A percentile compares a stretch with the other conserved stretches of the same genome.
Evolutionary conservation across 2,888 invertebrate species (phyloP).

Genomic region (Odontothrips loti): DNA sequence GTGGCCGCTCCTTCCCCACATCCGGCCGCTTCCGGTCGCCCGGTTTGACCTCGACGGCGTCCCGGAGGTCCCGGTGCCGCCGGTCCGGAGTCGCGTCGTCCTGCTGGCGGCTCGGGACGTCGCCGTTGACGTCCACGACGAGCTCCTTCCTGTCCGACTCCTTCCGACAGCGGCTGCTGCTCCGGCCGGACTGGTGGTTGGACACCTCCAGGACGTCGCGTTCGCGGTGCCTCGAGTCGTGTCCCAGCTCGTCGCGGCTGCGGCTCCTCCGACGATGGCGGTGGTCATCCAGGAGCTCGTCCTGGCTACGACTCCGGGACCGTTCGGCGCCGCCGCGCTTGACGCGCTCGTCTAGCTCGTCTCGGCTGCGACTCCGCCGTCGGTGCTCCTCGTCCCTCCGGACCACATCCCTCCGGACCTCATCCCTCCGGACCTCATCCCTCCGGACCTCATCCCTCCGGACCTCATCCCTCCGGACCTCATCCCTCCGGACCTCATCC

Average conservation of each 20-base stretch:
- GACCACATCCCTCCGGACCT: not conserved
- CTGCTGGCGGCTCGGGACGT: not conserved
- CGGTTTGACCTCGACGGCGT: not conserved
- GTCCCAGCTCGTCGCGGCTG: not conserved
- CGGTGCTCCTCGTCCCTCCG: not conserved
- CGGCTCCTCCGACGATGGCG: not conserved
- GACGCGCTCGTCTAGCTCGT: not conserved
- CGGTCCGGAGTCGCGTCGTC: not conserved
- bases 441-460: not conserved
- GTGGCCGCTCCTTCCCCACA: not conserved
- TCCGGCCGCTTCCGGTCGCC: constrained; percentile 6
- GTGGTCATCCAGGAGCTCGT: not conserved
- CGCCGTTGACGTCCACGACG: not conserved
- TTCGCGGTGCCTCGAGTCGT: not conserved
- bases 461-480: not conserved
- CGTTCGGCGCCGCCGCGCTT: not conserved
- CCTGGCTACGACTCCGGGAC: not conserved
- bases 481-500: not conserved
- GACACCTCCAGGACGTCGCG: not conserved
- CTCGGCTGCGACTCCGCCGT: not conserved
- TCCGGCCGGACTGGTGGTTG: not conserved
- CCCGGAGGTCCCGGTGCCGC: not conserved
- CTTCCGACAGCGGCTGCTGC: not conserved
- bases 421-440: not conserved
- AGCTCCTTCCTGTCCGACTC: not conserved